Evolutionary conservation across 1,140 invertebrate species (phyloP).

Genomic region (Bombus impatiens): DNA sequence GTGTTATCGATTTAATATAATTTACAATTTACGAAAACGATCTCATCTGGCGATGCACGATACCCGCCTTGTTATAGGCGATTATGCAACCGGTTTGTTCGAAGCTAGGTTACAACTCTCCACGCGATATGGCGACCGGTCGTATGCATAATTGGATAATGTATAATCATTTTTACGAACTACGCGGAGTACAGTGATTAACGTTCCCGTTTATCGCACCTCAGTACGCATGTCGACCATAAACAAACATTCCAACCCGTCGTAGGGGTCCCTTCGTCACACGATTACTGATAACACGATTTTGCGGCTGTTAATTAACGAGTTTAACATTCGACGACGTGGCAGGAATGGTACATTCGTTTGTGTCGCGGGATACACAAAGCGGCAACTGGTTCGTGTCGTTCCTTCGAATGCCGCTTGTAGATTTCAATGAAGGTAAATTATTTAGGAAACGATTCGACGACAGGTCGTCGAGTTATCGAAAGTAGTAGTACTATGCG

Average conservation of each 20-base stretch:
- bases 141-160: constrained; percentile 29
- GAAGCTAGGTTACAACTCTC: background rate
- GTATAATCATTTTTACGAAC: constrained; percentile 28
- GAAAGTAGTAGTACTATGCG: too few relatives aligned
- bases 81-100: constrained; percentile 7
- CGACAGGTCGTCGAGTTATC: background rate
- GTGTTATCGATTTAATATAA: background rate
- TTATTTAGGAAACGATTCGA: background rate
- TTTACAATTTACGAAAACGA: constrained; percentile 1
- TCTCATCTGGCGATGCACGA: background rate
- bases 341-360: background rate
- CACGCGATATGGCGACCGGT: background rate
- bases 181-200: background rate
- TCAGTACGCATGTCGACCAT: background rate
- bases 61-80: background rate
- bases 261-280: background rate
- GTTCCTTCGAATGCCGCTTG: background rate
- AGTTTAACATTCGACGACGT: background rate
- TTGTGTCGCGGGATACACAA: background rate
- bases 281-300: constrained; percentile 35
- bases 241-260: constrained; percentile 1
- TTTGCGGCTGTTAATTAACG: constrained; percentile 34
- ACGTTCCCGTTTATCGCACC: constrained; percentile 4
- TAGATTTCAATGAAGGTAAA: background rate
- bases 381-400: background rate